A percentile compares a stretch with the other conserved stretches of the same genome.
Evolutionary conservation across 2,113 vertebrate species (phyloP).

Genomic region (Toxostoma redivivum): DNA sequence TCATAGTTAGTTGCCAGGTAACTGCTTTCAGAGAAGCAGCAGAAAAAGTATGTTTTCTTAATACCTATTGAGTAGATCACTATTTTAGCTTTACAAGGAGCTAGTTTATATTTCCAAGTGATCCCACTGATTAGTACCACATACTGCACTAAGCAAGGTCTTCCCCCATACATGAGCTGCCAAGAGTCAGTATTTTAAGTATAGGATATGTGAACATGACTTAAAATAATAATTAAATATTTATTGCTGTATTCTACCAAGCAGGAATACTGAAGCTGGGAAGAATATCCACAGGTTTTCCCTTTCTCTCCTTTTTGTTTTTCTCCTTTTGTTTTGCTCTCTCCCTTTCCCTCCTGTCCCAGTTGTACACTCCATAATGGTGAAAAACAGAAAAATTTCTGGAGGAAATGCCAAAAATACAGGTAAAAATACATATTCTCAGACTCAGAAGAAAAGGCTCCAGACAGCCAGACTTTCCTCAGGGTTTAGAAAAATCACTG

Average conservation of each 20-base stretch:
- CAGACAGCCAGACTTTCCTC: not conserved
- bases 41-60: not conserved
- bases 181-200: not conserved
- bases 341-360: not conserved
- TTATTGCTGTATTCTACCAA: not conserved
- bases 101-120: not conserved
- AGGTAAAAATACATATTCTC: not conserved
- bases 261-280: not conserved
- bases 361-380: not conserved
- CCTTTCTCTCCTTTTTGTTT: not conserved
- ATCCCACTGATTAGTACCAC: not conserved
- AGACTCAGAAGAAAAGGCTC: not conserved
- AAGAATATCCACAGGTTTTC: not conserved
- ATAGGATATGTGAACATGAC: accelerated
- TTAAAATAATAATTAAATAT: not conserved
- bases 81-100: not conserved
- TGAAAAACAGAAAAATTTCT: not conserved
- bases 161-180: not conserved
- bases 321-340: not conserved
- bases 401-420: not conserved
- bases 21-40: not conserved
- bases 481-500: not conserved
- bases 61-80: not conserved
- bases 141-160: not conserved
- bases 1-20: not conserved